Evolutionary conservation across 2,113 vertebrate species (phyloP).

Genomic region (Hyla sarda): DNA sequence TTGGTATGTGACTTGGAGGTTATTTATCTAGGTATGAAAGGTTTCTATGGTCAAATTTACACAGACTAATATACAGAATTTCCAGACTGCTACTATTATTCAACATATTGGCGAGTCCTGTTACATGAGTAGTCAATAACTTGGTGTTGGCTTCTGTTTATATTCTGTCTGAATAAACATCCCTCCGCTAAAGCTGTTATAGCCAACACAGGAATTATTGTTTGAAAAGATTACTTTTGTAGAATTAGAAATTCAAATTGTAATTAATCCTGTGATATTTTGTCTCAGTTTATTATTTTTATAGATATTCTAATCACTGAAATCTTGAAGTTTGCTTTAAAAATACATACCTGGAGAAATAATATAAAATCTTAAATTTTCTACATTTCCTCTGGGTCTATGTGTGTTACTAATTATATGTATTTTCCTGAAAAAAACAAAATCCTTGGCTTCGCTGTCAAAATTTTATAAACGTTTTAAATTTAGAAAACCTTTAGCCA

Average conservation of each 20-base stretch:
- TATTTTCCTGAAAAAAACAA: slow-evolving; percentile 21
- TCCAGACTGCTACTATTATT: slow-evolving; percentile 14
- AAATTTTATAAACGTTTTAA: slow-evolving; percentile 52
- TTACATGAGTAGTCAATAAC: slow-evolving; percentile 30
- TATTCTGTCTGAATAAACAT: slow-evolving; percentile 20
- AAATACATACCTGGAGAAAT: not conserved
- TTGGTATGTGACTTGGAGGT: slow-evolving; percentile 9
- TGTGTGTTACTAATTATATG: slow-evolving; percentile 48
- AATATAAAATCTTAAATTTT: not conserved
- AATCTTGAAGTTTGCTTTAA: not conserved
- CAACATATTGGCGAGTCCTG: not conserved
- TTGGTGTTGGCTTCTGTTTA: slow-evolving; percentile 30
- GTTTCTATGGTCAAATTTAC: slow-evolving; percentile 20
- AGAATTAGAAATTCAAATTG: slow-evolving; percentile 6
- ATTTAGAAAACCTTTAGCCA: slow-evolving; percentile 35
- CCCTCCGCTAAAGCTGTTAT: not conserved
- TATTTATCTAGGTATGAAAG: slow-evolving; percentile 39
- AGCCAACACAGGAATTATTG: not conserved
- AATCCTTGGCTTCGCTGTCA: slow-evolving; percentile 33
- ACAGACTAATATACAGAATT: slow-evolving; percentile 30
- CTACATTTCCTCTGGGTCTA: not conserved
- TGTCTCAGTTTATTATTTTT: not conserved
- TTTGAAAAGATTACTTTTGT: slow-evolving; percentile 7
- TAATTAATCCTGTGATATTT: not conserved
- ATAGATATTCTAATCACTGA: not conserved